A percentile compares a stretch with the other conserved stretches of the same genome.
These are phyloP conservation scores for Salvelinus namaycush DNA, from an alignment of 2,113 vertebrate genomes.

Conservation along the genomic window DNA sequence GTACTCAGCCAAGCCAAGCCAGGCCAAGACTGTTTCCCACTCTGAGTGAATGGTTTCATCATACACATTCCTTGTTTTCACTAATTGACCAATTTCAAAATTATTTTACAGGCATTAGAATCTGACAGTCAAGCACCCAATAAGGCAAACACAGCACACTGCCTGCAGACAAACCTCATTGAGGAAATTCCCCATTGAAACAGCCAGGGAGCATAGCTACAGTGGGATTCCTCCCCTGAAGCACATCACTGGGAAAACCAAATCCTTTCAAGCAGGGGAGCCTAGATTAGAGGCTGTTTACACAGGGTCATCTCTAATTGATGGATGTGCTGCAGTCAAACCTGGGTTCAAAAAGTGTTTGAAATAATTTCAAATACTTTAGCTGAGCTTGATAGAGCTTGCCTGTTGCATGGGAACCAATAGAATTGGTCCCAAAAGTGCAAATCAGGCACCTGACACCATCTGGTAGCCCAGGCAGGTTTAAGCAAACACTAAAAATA, in stretches of 20 bases:
- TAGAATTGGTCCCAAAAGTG: too few species aligned
- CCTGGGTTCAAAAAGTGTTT: not conserved
- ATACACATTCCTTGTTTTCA: constrained; percentile 5
- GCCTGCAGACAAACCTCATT: not conserved
- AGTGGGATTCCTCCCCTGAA: constrained; percentile 1
- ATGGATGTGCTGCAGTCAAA: not conserved
- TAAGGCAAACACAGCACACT: not conserved
- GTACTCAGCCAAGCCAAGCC: not conserved
- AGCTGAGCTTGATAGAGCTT: not conserved
- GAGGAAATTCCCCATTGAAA: constrained; percentile 10
- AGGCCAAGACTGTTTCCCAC: not conserved
- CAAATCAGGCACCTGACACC: too few species aligned
- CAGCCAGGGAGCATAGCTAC: not conserved
- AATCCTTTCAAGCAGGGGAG: not conserved
- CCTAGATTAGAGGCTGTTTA: constrained; percentile 10
- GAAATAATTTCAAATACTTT: not conserved
- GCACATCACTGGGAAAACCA: not conserved
- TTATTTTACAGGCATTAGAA: not conserved
- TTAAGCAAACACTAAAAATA: too few species aligned
- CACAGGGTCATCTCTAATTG: not conserved
- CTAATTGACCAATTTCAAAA: not conserved
- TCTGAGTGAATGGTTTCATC: not conserved
- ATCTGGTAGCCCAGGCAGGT: too few species aligned
- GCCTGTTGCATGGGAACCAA: not conserved
- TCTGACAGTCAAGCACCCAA: not conserved